Percentiles rank a stretch among this genome's conserved stretches.
phyloP scores from a whole-genome alignment of 35 echinoderm and acorn worm genomes.

The Stichopus chloronotus region DNA sequence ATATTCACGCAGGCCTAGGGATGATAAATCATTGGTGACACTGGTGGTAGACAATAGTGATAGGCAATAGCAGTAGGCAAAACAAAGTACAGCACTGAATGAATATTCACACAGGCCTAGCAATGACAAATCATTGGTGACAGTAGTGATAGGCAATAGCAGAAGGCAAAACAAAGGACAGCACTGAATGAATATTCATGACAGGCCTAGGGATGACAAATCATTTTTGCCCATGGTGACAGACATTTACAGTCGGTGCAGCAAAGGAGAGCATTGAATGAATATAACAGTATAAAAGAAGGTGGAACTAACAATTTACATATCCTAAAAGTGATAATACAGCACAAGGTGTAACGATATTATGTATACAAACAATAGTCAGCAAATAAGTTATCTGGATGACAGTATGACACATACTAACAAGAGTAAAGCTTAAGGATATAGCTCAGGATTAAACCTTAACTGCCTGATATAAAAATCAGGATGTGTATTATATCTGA shows the following conservation, averaged over 20 bases:
- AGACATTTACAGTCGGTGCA: background rate
- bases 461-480: too few species aligned
- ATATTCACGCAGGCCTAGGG: background rate
- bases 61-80: background rate
- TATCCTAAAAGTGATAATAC: too few species aligned
- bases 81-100: background rate
- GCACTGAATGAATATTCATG: background rate
- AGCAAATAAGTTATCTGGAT: too few species aligned
- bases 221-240: background rate
- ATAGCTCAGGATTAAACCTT: too few species aligned
- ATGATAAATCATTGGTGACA: background rate
- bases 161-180: background rate
- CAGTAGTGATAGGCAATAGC: background rate
- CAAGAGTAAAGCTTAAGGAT: too few species aligned
- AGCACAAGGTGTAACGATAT: too few species aligned
- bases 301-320: too few species aligned
- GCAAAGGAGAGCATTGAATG: background rate
- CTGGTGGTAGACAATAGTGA: background rate
- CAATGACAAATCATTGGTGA: background rate
- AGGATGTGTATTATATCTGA: too few species aligned
- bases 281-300: background rate
- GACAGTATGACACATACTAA: too few species aligned
- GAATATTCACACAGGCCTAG: background rate
- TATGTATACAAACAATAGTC: too few species aligned
- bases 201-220: background rate